Conservation (phyloP, 1,140 invertebrate species). For the Cotesia typhae region DNA sequence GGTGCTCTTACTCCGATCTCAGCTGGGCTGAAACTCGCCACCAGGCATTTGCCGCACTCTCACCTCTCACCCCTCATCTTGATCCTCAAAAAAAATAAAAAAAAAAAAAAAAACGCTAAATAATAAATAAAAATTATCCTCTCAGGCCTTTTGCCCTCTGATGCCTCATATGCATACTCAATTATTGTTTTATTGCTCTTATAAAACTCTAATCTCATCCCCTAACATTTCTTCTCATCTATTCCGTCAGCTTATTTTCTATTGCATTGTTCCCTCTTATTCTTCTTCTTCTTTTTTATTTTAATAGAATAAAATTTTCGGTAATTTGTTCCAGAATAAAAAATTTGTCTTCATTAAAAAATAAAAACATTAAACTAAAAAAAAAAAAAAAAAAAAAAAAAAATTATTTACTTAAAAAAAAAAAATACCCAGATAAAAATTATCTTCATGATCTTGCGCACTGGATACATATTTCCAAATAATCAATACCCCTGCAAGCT, state of each 20-base stretch:
- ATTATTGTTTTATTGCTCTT: conserved; percentile 59
- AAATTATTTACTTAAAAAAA: not conserved
- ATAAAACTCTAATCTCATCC: conserved; percentile 44
- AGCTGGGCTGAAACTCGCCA: no score
- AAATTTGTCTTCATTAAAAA: no score
- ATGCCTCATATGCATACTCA: conserved; percentile 49
- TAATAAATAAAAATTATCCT: not conserved
- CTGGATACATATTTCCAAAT: conserved; percentile 38
- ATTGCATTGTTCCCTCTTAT: not conserved
- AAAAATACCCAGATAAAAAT: not conserved
- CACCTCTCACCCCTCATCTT: conserved; percentile 19
- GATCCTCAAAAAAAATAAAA: not conserved
- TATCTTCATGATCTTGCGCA: conserved; percentile 48
- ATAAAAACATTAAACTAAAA: no score
- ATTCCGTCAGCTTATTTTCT: no score
- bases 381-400: no score
- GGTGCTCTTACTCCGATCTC: conserved; percentile 22
- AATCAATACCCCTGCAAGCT: conserved; percentile 55
- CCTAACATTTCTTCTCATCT: not conserved
- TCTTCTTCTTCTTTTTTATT: not conserved
- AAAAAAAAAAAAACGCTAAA: no score
- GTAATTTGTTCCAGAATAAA: no score
- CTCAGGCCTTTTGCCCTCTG: conserved; percentile 21
- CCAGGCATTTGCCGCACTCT: conserved; percentile 4
- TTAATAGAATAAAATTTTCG: no score